Base-by-base conservation (phyloP, 2,888 invertebrate species). In the Cyclophora punctaria region DNA sequence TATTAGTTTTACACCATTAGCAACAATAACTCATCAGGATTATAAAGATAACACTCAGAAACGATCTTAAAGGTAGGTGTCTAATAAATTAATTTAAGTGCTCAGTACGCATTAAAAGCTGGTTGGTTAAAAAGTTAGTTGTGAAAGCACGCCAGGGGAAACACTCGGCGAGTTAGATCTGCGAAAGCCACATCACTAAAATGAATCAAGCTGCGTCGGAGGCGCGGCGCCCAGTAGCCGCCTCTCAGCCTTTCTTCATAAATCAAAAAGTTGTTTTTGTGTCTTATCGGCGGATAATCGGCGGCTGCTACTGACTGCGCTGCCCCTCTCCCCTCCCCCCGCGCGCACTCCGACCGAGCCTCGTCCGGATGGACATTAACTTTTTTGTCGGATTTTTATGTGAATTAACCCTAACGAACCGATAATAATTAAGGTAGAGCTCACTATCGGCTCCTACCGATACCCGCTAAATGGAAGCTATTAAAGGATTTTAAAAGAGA, bases 211-310 rank as follows among this genome's bases (percentile, higher is more conserved):
- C 58, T 37, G 59, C 60, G 49, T 61, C 62, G 4, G 60, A 56
- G 51, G 60, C 66, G 78, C 80, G 80, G 82, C 84, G 80, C 79
- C 84, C 85, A 66, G 86, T 85, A 86, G 86, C 84, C 76, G 80
- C 71, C 75, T 75, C 73, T 69, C 68, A 63, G 73, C 80, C 80
- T 83, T 82, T 83, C 83, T 82, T 85, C 84, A 86, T 86, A 86
- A 86, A 86, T 86, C 86, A 86, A 85, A 84, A 84, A 78, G 83
- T 79, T 80, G 85, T 84, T 84, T 85, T 85, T 83, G 78, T 83
- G 78, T 73, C 74, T 83, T 86, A 87, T 84, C 86, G 78, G 71
- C 75, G 75, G 78, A 83, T 84, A 84, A 85, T 85, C 84, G 80
- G 76, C 78, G 76, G 82, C 78, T 66, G 80, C 86, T 83, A 83